Base-by-base conservation (phyloP, 2,888 invertebrate genomes). In the Blastobasis lacticolella region DNA sequence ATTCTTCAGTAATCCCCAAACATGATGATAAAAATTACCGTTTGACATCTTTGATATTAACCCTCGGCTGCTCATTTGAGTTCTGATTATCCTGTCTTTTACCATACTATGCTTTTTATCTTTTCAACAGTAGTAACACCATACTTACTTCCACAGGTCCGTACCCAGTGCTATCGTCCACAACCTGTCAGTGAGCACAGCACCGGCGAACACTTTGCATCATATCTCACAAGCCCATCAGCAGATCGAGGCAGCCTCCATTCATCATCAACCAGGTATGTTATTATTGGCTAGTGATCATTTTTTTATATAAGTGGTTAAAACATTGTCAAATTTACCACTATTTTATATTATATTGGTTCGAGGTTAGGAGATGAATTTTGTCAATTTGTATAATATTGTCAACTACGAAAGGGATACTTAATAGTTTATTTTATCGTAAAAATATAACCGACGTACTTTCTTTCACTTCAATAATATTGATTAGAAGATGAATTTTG, bases 171-270 rank as follows among this genome's bases (percentile, higher is more conserved):
- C 82, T 0, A 81, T 86, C 9, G 87, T 84, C 0, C 88, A 87
- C 73, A 87, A 82, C 47, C 58, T 87, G 57, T 78, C 82, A 0
- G 76, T 82, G 58, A 75, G 61, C 51, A 69, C 75, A 5, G 41
- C 68, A 1, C 84, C 88, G 0, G 78, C 86, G 7, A 87, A 88
- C 67, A 85, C 88, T 0, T 70, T 89, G 56, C 91, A 91, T 61
- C 91, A 91, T 68, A 91, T 91, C 54, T 90, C 90, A 6, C 88
- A 88, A 50, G 88, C 88, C 0, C 88, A 88, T 46, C 88, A 88
- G 60, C 88, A 88, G 70, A 81, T 88, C 0, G 88, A 88, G 47
- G 87, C 87, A 0, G 81, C 79, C 0, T 78, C 84, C 1, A 81
- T 84, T 57, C 87, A 87, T 9, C 87, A 86, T 58, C 63, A 76